Conservation (phyloP, 2,888 invertebrate species). For the Bellardia pandia region DNA sequence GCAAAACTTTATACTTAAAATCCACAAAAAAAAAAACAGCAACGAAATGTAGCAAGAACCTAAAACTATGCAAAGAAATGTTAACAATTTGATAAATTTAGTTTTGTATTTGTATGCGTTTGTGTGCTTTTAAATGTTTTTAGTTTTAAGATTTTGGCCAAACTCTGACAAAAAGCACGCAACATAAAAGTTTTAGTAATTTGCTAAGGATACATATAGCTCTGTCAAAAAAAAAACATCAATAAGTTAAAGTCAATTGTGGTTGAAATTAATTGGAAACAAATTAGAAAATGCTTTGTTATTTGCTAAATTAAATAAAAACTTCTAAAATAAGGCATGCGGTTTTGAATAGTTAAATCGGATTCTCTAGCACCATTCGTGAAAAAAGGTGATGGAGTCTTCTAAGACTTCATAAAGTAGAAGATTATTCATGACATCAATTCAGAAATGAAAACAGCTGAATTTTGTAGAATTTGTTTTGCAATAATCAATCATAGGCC, state of each 20-base stretch:
- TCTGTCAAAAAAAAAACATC: neutral
- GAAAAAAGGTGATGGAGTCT: no score
- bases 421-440: no score
- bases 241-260: slow-evolving; percentile 20
- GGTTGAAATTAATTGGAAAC: neutral
- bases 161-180: slow-evolving; percentile 8
- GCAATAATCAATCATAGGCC: no score
- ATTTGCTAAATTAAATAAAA: no score
- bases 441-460: no score
- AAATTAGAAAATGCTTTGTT: neutral
- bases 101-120: neutral
- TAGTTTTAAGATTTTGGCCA: slow-evolving; percentile 25
- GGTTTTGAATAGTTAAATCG: no score
- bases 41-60: neutral
- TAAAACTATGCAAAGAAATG: slow-evolving; percentile 39
- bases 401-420: no score
- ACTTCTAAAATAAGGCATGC: no score
- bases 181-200: slow-evolving; percentile 25
- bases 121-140: neutral
- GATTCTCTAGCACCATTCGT: no score
- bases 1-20: slow-evolving; percentile 45
- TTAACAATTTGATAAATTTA: slow-evolving; percentile 46
- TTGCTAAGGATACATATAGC: slow-evolving; percentile 12
- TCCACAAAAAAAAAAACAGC: neutral
- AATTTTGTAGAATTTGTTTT: no score